phyloP scores from a whole-genome alignment of 2,797 vertebrate genomes.

The Silurus aristotelis region DNA sequence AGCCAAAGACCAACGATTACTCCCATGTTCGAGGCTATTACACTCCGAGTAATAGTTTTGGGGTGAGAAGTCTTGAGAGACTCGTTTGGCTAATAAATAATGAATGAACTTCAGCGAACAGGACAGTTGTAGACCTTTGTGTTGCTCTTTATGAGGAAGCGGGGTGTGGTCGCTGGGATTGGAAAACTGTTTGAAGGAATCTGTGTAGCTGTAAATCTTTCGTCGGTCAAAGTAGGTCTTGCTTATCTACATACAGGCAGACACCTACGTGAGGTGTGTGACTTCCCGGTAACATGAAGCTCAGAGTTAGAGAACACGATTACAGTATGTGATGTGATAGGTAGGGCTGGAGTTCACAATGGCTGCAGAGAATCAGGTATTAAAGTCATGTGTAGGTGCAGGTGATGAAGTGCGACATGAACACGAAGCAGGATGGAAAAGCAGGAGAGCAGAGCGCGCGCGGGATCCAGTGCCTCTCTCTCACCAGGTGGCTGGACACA shows the following conservation, averaged over 20 bases:
- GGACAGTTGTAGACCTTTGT: neutral
- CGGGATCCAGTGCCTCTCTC: constrained; percentile 78
- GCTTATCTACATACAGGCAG: neutral
- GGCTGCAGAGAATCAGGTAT: constrained; percentile 2
- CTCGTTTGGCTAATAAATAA: neutral
- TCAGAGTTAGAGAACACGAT: neutral
- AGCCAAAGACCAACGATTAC: neutral
- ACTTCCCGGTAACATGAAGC: neutral
- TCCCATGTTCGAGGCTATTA: too few species aligned
- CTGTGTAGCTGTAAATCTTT: neutral
- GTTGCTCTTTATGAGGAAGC: neutral
- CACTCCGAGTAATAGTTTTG: neutral
- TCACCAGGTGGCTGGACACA: constrained; percentile 85
- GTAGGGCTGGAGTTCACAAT: neutral
- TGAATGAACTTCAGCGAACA: neutral
- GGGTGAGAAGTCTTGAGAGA: neutral
- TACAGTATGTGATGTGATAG: neutral
- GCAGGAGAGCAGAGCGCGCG: constrained; percentile 57
- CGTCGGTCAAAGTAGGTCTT: neutral
- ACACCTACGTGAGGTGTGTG: neutral
- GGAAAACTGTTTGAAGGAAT: neutral
- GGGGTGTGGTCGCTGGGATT: neutral
- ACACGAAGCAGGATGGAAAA: neutral
- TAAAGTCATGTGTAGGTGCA: neutral
- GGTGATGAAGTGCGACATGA: neutral